phyloP scores from a whole-genome alignment of 1,140 invertebrate species.

The Brachionus rubens region DNA sequence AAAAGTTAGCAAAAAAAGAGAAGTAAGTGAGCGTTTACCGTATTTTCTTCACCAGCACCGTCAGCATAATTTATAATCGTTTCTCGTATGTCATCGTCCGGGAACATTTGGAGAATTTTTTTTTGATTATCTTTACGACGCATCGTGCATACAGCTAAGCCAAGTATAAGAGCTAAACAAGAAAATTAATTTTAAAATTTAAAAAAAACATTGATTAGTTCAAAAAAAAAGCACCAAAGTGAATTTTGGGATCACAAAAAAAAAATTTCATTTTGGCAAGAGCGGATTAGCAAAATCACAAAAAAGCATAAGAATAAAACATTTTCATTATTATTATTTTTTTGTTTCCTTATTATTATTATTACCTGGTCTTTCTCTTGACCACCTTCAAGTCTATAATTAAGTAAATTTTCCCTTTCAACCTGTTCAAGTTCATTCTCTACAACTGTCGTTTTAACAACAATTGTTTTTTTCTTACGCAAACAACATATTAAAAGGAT shows the following conservation, averaged over 20 bases:
- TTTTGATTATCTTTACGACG: conserved; percentile 45
- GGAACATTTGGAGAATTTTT: conserved; percentile 46
- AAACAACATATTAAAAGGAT: not conserved
- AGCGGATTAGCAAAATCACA: no score
- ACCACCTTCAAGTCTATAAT: conserved; percentile 40
- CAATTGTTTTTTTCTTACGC: not conserved
- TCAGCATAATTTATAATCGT: conserved; percentile 46
- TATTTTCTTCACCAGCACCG: conserved; percentile 45
- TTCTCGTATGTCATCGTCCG: conserved; percentile 45
- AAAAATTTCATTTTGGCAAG: no score
- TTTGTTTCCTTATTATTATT: no score
- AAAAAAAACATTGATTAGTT: conserved; percentile 11
- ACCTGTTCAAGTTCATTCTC: not conserved
- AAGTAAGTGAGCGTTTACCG: not conserved
- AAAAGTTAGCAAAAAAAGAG: conserved; percentile 2
- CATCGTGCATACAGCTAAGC: conserved; percentile 43
- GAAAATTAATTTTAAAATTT: conserved; percentile 19
- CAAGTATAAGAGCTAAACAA: conserved; percentile 44
- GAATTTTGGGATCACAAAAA: no score
- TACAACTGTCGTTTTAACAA: not conserved
- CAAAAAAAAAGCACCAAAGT: not conserved
- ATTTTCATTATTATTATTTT: no score
- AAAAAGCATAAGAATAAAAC: not conserved
- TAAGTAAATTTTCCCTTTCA: conserved; percentile 38
- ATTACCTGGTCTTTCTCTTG: conserved; percentile 31